Conservation (phyloP, 2,888 invertebrate species). For the Doris montereyensis region DNA sequence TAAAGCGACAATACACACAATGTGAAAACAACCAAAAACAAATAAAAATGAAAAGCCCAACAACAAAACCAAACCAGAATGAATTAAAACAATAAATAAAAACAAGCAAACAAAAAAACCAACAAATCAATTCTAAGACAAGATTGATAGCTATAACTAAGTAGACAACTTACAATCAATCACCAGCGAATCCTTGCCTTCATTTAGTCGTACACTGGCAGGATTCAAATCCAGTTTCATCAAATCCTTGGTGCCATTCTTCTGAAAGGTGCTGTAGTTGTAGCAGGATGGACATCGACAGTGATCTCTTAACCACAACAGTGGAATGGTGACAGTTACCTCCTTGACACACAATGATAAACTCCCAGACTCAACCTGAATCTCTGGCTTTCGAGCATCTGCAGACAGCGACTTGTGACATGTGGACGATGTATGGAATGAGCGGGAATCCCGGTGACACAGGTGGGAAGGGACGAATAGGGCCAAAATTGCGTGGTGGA, state of each 20-base stretch:
- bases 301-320: constrained; percentile 78
- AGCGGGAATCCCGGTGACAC: too few species aligned
- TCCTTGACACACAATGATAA: neutral
- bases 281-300: constrained; percentile 79
- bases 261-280: constrained; percentile 77
- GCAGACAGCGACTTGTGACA: neutral
- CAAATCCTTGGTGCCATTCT: constrained; percentile 74
- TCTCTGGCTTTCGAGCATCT: neutral
- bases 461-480: too few species aligned
- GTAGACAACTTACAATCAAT: constrained; percentile 41
- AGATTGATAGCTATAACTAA: neutral
- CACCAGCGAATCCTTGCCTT: constrained; percentile 49
- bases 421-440: neutral
- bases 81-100: too few species aligned
- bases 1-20: too few species aligned
- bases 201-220: constrained; percentile 64
- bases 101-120: too few species aligned
- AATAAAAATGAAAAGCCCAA: too few species aligned
- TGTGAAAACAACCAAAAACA: too few species aligned
- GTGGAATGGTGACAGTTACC: constrained; percentile 37
- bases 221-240: constrained; percentile 73
- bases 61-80: too few species aligned
- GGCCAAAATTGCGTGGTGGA: too few species aligned
- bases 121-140: too few species aligned
- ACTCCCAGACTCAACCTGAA: neutral